phyloP scores from a whole-genome alignment of 1,140 invertebrate species.

The Drosophila lowei region DNA sequence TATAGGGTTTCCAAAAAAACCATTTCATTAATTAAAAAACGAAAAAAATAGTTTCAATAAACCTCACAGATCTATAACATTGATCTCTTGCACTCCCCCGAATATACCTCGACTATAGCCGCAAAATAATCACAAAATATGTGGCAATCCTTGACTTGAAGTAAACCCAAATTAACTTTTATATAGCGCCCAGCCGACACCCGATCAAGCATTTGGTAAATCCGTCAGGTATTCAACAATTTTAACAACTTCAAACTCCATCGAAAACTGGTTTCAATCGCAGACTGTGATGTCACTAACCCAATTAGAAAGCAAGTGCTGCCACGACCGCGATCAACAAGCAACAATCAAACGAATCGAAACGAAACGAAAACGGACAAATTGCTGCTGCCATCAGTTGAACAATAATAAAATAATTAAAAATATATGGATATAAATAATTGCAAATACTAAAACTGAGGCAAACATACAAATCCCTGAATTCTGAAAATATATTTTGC shows the following conservation, averaged over 20 bases:
- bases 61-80: no score
- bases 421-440: conserved; percentile 10
- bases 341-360: conserved; percentile 17
- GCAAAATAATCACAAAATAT: conserved; percentile 21
- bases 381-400: conserved; percentile 14
- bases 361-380: conserved; percentile 17
- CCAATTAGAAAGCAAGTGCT: conserved; percentile 53
- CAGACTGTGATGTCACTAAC: conserved; percentile 39
- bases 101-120: neutral
- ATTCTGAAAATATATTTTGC: conserved; percentile 34
- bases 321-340: conserved; percentile 1
- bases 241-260: conserved; percentile 16
- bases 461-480: conserved; percentile 9
- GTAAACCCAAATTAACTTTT: conserved; percentile 35
- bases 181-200: conserved; percentile 7
- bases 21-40: no score
- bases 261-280: conserved; percentile 34
- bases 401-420: conserved; percentile 37
- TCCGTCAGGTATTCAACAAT: conserved; percentile 24
- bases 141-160: conserved; percentile 34
- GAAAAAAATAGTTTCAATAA: no score
- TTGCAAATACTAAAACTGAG: conserved; percentile 27
- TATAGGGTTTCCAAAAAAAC: no score
- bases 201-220: conserved; percentile 25
- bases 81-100: no score